Evolutionary conservation across 1,140 invertebrate species (phyloP).

Genomic region (Pachypeltis micranthus): DNA sequence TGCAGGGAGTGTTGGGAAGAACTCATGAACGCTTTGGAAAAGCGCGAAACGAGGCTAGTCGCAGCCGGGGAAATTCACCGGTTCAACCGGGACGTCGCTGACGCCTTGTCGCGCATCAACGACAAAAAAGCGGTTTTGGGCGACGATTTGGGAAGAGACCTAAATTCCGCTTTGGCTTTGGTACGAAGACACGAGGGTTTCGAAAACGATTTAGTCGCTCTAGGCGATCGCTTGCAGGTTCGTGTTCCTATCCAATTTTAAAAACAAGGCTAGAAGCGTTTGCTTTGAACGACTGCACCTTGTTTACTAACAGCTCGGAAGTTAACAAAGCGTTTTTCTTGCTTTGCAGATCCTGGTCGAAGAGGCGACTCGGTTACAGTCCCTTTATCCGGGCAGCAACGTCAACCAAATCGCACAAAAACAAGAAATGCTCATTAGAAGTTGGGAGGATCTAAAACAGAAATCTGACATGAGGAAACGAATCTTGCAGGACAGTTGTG

Average conservation of each 20-base stretch:
- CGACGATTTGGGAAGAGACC: slow-evolving; percentile 73
- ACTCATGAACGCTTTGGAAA: slow-evolving; percentile 71
- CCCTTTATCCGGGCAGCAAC: slow-evolving; percentile 84
- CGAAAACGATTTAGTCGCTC: slow-evolving; percentile 85
- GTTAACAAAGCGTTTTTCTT: too few relatives aligned
- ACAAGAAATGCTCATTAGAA: slow-evolving; percentile 63
- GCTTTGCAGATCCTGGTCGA: slow-evolving; percentile 65
- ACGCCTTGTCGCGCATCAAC: slow-evolving; percentile 78
- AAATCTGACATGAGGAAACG: slow-evolving; percentile 63
- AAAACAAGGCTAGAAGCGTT: too few relatives aligned
- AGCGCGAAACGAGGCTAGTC: slow-evolving; percentile 70
- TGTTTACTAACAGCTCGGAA: too few relatives aligned
- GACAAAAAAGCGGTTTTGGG: slow-evolving; percentile 75
- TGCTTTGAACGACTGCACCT: too few relatives aligned
- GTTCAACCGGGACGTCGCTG: slow-evolving; percentile 91
- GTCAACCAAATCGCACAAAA: slow-evolving; percentile 77
- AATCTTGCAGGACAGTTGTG: slow-evolving; percentile 72
- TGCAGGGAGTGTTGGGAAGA: slow-evolving; percentile 71
- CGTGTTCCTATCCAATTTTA: background rate
- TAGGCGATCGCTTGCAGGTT: slow-evolving; percentile 84
- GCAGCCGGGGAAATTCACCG: slow-evolving; percentile 92
- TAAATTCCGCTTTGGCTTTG: slow-evolving; percentile 73
- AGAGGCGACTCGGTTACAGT: slow-evolving; percentile 75
- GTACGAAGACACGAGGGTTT: slow-evolving; percentile 84
- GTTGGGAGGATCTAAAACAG: slow-evolving; percentile 79